Conservation (phyloP, 2,888 invertebrate species). For the Hermodice carunculata region DNA sequence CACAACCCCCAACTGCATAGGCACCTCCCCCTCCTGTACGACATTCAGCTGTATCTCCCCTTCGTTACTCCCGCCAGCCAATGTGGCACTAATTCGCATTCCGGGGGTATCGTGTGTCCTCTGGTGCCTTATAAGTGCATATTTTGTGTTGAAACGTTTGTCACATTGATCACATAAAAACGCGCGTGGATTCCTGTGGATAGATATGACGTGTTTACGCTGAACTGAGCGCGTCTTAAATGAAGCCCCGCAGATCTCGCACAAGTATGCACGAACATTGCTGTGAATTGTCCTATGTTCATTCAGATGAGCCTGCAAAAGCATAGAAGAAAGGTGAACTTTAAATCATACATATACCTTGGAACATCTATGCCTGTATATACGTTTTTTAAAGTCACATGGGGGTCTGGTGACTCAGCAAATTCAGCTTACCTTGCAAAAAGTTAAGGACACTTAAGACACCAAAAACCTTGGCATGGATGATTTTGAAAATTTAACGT, state of each 20-base stretch:
- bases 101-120: constrained; percentile 53
- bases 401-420: too few species aligned
- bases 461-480: too few species aligned
- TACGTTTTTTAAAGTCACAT: too few species aligned
- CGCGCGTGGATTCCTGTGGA: constrained; percentile 68
- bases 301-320: constrained; percentile 62
- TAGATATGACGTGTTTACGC: constrained; percentile 67
- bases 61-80: neutral
- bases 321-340: too few species aligned
- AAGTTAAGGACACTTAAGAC: too few species aligned
- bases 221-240: constrained; percentile 70
- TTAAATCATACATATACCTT: too few species aligned
- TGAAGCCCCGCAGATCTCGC: constrained; percentile 73
- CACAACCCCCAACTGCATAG: neutral
- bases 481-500: too few species aligned
- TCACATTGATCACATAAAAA: constrained; percentile 64
- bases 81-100: constrained; percentile 3
- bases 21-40: too few species aligned
- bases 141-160: constrained; percentile 70
- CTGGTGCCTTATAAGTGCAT: constrained; percentile 67
- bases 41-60: too few species aligned
- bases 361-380: too few species aligned
- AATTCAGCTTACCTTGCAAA: too few species aligned
- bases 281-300: constrained; percentile 69
- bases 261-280: constrained; percentile 71